A percentile compares a stretch with the other conserved stretches of the same genome.
Evolutionary conservation across 2,888 invertebrate genomes (phyloP).

Genomic region (Oithona nana): DNA sequence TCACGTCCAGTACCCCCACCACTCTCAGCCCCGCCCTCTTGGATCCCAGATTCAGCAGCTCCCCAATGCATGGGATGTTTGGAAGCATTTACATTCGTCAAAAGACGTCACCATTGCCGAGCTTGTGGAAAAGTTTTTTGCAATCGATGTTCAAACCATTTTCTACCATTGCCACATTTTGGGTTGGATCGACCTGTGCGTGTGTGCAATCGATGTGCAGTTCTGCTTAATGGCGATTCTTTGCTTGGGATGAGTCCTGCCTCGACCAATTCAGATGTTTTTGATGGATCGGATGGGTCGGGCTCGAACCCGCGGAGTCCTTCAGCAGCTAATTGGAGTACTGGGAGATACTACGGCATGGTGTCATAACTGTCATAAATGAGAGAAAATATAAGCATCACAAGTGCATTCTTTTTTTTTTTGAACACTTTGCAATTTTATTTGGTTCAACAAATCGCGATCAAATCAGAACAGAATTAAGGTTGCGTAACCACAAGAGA

Average conservation of each 20-base stretch:
- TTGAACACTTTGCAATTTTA: too few species aligned
- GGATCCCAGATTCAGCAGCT: constrained; percentile 86
- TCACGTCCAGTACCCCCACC: background rate
- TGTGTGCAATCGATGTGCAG: constrained; percentile 74
- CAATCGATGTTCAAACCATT: constrained; percentile 77
- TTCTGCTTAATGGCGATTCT: constrained; percentile 28
- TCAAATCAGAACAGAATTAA: too few species aligned
- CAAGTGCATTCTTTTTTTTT: too few species aligned
- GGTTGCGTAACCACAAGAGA: too few species aligned
- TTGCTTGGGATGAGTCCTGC: background rate
- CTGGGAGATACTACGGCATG: background rate
- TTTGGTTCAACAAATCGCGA: too few species aligned
- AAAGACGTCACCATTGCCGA: constrained; percentile 78
- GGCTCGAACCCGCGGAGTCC: background rate
- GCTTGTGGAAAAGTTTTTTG: constrained; percentile 56
- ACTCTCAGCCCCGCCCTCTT: constrained; percentile 45
- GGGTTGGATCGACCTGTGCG: constrained; percentile 81
- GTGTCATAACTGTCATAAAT: too few species aligned
- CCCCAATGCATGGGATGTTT: constrained; percentile 82
- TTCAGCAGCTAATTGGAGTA: background rate
- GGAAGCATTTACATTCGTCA: constrained; percentile 78
- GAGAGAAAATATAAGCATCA: too few species aligned
- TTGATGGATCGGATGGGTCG: background rate
- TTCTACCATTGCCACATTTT: constrained; percentile 74
- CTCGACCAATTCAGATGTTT: background rate